Conservation (phyloP, 2,888 invertebrate species). For the Drosophila acutilabella region DNA sequence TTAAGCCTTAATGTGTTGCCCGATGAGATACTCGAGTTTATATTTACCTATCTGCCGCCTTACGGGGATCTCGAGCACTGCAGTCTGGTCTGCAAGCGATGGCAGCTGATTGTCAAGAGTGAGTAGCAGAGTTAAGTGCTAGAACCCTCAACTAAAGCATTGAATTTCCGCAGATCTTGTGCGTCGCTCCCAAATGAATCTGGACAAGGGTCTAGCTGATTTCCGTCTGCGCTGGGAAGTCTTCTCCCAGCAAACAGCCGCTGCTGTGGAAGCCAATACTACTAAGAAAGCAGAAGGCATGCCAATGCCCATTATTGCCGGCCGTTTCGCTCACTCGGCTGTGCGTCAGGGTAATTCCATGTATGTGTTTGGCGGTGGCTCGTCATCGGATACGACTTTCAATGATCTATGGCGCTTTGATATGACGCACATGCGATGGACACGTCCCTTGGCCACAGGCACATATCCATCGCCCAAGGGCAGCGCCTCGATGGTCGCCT, state of each 20-base stretch:
- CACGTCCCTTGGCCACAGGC: slow-evolving; percentile 90
- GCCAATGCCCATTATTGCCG: slow-evolving; percentile 91
- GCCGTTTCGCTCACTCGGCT: slow-evolving; percentile 96
- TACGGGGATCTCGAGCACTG: slow-evolving; percentile 96
- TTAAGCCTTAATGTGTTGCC: slow-evolving; percentile 90
- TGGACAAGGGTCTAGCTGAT: slow-evolving; percentile 91
- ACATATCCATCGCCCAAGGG: slow-evolving; percentile 98
- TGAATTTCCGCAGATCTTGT: slow-evolving; percentile 89
- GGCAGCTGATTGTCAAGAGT: slow-evolving; percentile 94
- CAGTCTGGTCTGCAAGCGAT: slow-evolving; percentile 93
- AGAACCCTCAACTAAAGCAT: background rate
- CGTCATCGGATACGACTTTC: slow-evolving; percentile 96
- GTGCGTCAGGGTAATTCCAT: slow-evolving; percentile 93
- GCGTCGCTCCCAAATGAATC: slow-evolving; percentile 89
- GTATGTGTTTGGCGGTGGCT: slow-evolving; percentile 98
- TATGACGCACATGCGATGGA: slow-evolving; percentile 93
- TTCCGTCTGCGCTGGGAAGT: slow-evolving; percentile 92
- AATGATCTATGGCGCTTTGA: slow-evolving; percentile 98
- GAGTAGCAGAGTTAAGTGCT: slow-evolving; percentile 80
- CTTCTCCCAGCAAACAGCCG: slow-evolving; percentile 81
- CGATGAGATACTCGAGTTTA: slow-evolving; percentile 96
- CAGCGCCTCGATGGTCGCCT: slow-evolving; percentile 95
- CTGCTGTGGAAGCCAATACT: slow-evolving; percentile 38
- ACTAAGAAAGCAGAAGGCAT: slow-evolving; percentile 12
- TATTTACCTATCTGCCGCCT: slow-evolving; percentile 94